A percentile compares a stretch with the other conserved stretches of the same genome.
Conservation (phyloP, 2,113 vertebrate genomes). For the Oostethus manadensis region DNA sequence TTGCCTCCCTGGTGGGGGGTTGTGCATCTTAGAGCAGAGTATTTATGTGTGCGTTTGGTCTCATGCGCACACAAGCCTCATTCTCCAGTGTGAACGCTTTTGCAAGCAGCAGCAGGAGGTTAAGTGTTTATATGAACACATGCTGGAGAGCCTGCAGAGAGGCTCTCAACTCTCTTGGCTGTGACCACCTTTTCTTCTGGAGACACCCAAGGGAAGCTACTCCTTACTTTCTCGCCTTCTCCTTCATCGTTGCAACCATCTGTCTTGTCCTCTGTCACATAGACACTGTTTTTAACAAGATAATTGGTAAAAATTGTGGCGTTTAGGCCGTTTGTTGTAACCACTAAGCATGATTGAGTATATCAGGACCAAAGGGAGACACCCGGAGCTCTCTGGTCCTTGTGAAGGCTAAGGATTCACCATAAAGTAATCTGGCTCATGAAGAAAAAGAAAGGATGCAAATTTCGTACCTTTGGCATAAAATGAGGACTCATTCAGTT, state of each 20-base stretch:
- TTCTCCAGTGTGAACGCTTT: constrained; percentile 29
- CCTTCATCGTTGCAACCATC: constrained; percentile 9
- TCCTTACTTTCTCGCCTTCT: constrained; percentile 23
- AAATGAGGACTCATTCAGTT: constrained; percentile 7
- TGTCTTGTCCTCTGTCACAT: constrained; percentile 18
- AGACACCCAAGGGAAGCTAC: constrained; percentile 31
- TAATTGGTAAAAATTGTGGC: too few relatives aligned
- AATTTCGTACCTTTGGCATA: constrained; percentile 42
- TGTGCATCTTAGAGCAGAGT: constrained; percentile 1
- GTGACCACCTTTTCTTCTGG: constrained; percentile 32
- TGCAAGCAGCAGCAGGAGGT: constrained; percentile 46
- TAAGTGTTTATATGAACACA: constrained; percentile 61
- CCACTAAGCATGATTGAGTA: too few relatives aligned
- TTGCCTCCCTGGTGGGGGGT: not conserved
- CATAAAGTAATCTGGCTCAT: constrained; percentile 6
- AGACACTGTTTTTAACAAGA: not conserved
- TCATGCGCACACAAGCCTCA: constrained; percentile 18
- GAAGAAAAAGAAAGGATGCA: constrained; percentile 24
- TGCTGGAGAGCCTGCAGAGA: constrained; percentile 47
- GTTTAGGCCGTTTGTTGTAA: too few relatives aligned
- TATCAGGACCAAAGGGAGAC: too few relatives aligned
- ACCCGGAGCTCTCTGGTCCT: too few relatives aligned
- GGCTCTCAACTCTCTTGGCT: constrained; percentile 25
- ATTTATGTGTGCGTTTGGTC: constrained; percentile 22
- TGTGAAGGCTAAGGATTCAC: constrained; percentile 5